Conservation (phyloP, 2,113 vertebrate species). For the Lagopus muta region DNA sequence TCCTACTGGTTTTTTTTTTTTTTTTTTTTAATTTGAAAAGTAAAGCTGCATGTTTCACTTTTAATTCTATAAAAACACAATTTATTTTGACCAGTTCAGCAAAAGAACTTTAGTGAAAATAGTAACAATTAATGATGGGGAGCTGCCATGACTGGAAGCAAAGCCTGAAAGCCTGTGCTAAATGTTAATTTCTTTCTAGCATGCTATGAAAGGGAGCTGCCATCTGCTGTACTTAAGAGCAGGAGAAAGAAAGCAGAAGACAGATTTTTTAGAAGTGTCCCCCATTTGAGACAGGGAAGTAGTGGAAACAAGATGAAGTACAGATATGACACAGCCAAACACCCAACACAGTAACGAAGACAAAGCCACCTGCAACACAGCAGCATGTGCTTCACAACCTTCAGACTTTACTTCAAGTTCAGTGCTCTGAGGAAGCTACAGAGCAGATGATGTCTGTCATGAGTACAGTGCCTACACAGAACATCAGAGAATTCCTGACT, state of each 20-base stretch:
- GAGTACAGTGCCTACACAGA: not conserved
- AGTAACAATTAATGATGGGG: not conserved
- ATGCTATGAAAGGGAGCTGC: not conserved
- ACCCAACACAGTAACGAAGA: not conserved
- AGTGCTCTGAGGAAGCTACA: not conserved
- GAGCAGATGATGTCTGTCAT: accelerated
- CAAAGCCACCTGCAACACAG: not conserved
- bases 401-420: not conserved
- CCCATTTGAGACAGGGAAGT: not conserved
- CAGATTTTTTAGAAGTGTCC: not conserved
- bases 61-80: not conserved
- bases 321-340: not conserved
- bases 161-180: not conserved
- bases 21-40: not conserved
- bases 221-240: not conserved
- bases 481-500: conserved; percentile 2
- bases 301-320: not conserved
- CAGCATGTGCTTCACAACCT: not conserved
- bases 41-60: not conserved
- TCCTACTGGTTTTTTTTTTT: not conserved
- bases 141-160: not conserved
- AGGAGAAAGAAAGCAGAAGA: not conserved
- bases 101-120: not conserved
- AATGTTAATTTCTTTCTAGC: not conserved
- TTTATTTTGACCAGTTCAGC: not conserved